Percentiles rank a stretch among this genome's conserved stretches.
phyloP scores from a whole-genome alignment of 1,140 invertebrate species.

The Frieseomelitta varia region DNA sequence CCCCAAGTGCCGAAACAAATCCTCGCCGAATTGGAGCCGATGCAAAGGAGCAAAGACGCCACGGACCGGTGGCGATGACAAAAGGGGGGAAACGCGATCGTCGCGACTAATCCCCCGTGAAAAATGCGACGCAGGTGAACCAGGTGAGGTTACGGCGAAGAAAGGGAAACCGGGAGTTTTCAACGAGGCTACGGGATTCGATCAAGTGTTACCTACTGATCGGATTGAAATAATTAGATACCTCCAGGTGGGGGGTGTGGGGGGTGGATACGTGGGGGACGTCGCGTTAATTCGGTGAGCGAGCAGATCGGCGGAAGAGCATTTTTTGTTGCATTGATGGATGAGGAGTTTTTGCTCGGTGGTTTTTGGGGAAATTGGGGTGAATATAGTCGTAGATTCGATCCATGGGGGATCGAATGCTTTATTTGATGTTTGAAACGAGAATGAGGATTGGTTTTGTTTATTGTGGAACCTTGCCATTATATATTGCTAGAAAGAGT shows the following conservation, averaged over 20 bases:
- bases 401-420: too few relatives aligned
- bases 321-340: background rate
- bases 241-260: background rate
- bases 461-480: too few relatives aligned
- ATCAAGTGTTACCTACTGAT: constrained; percentile 37
- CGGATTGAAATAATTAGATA: constrained; percentile 38
- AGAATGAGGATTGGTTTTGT: too few relatives aligned
- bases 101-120: constrained; percentile 74
- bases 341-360: background rate
- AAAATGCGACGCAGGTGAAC: constrained; percentile 77
- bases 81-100: constrained; percentile 61
- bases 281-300: background rate
- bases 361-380: constrained; percentile 1
- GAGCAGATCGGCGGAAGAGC: background rate
- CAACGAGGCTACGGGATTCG: constrained; percentile 7
- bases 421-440: background rate
- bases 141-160: constrained; percentile 50
- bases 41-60: constrained; percentile 75
- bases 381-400: background rate
- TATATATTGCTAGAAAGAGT: too few relatives aligned
- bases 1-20: constrained; percentile 81
- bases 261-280: background rate
- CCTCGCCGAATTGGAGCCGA: constrained; percentile 78
- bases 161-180: constrained; percentile 50
- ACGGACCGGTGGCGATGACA: constrained; percentile 33